Percentiles rank a stretch among this genome's conserved stretches.
These are phyloP conservation scores for Betta splendens DNA, from an alignment of 2,797 vertebrate genomes.

Conservation along the genomic window DNA sequence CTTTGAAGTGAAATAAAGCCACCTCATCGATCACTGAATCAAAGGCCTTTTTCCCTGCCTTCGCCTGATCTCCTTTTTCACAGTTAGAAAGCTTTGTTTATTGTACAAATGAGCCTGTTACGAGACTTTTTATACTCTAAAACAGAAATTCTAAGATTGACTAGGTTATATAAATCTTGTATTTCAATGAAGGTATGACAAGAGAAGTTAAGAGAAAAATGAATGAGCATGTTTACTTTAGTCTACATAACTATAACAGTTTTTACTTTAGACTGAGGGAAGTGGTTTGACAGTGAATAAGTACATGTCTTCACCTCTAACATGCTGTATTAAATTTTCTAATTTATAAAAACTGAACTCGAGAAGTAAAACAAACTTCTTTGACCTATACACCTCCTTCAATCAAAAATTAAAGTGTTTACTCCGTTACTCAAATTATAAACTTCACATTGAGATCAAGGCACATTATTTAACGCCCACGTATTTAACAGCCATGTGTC, in stretches of 20 bases:
- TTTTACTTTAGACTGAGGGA: background rate
- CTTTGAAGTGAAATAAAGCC: conserved; percentile 92
- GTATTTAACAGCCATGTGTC: conserved; percentile 29
- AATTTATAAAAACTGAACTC: background rate
- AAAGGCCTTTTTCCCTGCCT: conserved; percentile 69
- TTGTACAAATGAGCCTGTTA: conserved; percentile 71
- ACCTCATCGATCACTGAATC: conserved; percentile 96
- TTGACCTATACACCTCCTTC: background rate
- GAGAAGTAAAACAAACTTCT: background rate
- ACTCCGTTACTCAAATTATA: conserved; percentile 11
- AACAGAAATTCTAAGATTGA: conserved; percentile 38
- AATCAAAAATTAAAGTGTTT: background rate
- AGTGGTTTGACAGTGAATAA: too few species aligned
- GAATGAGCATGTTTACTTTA: background rate
- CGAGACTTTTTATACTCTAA: conserved; percentile 56
- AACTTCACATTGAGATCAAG: conserved; percentile 9
- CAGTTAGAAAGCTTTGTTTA: conserved; percentile 61
- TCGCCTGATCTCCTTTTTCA: conserved; percentile 69
- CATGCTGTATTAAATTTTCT: background rate
- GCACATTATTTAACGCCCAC: conserved; percentile 5
- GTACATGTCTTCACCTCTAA: background rate
- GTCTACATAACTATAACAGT: conserved; percentile 4
- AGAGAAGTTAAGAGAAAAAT: conserved; percentile 10
- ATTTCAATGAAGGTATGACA: conserved; percentile 8
- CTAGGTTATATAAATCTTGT: conserved; percentile 24